Conservation (phyloP, 2,888 invertebrate genomes). For the Tetropium fuscum region DNA sequence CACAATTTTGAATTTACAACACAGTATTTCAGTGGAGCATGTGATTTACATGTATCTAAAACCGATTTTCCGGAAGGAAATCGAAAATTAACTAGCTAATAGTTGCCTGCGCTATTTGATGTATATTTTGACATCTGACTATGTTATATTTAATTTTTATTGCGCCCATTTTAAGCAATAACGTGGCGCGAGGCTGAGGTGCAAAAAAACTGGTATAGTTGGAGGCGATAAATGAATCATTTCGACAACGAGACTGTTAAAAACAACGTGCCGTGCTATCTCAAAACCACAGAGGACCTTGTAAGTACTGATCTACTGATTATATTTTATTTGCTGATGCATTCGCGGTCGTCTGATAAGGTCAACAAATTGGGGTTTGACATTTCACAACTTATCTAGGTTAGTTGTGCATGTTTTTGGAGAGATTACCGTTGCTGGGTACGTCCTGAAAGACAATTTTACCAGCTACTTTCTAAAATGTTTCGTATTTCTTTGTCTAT, state of each 20-base stretch:
- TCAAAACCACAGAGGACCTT: too few species aligned
- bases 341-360: background rate
- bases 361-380: conserved; percentile 1
- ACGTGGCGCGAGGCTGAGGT: too few species aligned
- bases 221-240: conserved; percentile 2
- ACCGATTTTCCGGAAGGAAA: too few species aligned
- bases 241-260: background rate
- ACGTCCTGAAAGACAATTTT: background rate
- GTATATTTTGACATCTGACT: too few species aligned
- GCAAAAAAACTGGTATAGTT: too few species aligned
- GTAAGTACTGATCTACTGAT: conserved; percentile 5
- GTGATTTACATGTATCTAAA: too few species aligned
- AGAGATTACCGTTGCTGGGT: background rate
- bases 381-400: conserved; percentile 15
- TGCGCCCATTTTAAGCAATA: too few species aligned
- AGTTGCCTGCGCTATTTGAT: too few species aligned
- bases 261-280: background rate
- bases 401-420: conserved; percentile 12
- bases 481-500: background rate
- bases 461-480: background rate
- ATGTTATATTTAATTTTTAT: too few species aligned
- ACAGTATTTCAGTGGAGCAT: too few species aligned
- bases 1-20: too few species aligned
- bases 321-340: background rate
- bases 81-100: too few species aligned